Evolutionary conservation across 2,113 vertebrate genomes (phyloP).

Genomic region (Columba janthina): DNA sequence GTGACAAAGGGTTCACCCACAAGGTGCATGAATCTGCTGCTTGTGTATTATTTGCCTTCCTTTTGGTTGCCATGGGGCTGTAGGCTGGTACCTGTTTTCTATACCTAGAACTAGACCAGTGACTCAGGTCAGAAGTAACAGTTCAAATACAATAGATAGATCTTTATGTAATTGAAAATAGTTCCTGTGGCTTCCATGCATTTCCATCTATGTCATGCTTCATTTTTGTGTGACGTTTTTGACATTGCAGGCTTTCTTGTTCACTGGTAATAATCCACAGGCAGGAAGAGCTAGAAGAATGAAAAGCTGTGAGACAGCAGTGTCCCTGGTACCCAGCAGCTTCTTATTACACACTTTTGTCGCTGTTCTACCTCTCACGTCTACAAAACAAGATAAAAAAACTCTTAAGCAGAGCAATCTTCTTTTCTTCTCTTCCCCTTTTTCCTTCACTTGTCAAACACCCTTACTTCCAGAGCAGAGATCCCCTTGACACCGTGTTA

Average conservation of each 20-base stretch:
- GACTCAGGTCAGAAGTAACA: not conserved
- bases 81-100: not conserved
- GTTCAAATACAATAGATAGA: not conserved
- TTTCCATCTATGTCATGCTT: not conserved
- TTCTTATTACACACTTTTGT: not conserved
- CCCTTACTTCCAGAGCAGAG: not conserved
- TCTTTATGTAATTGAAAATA: not conserved
- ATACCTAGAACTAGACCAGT: not conserved
- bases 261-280: not conserved
- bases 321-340: not conserved
- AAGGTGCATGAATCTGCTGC: not conserved
- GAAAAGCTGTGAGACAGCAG: not conserved
- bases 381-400: not conserved
- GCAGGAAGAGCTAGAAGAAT: not conserved
- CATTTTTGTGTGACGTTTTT: not conserved
- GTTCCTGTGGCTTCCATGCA: not conserved
- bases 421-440: not conserved
- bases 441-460: not conserved
- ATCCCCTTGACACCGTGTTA: not conserved
- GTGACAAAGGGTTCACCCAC: conserved; percentile 23
- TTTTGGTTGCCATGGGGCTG: not conserved
- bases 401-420: not conserved
- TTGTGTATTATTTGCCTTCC: not conserved
- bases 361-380: not conserved
- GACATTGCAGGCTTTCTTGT: not conserved